Evolutionary conservation across 2,797 vertebrate species (phyloP), one percentile per base, ranked within the genome.

Genomic region (Chromobotia macracanthus): DNA sequence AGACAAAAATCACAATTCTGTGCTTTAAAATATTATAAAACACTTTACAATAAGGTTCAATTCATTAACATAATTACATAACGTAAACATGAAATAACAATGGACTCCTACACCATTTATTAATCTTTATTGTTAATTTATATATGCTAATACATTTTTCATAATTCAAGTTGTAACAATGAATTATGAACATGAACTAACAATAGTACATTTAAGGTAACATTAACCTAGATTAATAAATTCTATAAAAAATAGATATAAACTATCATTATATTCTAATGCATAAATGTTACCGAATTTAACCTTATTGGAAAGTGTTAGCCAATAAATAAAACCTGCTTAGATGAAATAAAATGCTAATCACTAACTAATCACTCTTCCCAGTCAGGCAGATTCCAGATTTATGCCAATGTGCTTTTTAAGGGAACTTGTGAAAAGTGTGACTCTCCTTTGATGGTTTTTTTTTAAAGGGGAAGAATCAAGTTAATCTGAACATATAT

Each of bases 1-100:
- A 31, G n/a, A 72, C 21, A 83, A 75, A 44, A 75, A 63, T 70
- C 16, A 21, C 4, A 21, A 70, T 28, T 56, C 28, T 75, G 35
- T 74, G 64, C 73, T 73, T 73, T 50, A 5, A 78, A 77, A 68
- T 80, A 44, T 38, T 87, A 87, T 90, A 28, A 60, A 31, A 61
- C 58, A 31, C 12, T 60, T 60, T 28, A 23, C 21, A 60, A 60
- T 25, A 61, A 61, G 6, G 25, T 28, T 31, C 25, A 61, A 61
- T 61, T 31, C 5, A 18, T 61, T 31, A 61, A 16, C 25, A 28
- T 61, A 61, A 18, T 31, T 61, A 31, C n/a, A 15, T 7, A 41
- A 41, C 38, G 9, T 11, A 44, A 44, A 44, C 9, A 44, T 11
- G 35, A 38, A 38, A 38, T 38, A 38, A 44, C 46, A 28, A 61